Conservation (phyloP, 2,113 vertebrate genomes). For the Mionectes macconnelli region DNA sequence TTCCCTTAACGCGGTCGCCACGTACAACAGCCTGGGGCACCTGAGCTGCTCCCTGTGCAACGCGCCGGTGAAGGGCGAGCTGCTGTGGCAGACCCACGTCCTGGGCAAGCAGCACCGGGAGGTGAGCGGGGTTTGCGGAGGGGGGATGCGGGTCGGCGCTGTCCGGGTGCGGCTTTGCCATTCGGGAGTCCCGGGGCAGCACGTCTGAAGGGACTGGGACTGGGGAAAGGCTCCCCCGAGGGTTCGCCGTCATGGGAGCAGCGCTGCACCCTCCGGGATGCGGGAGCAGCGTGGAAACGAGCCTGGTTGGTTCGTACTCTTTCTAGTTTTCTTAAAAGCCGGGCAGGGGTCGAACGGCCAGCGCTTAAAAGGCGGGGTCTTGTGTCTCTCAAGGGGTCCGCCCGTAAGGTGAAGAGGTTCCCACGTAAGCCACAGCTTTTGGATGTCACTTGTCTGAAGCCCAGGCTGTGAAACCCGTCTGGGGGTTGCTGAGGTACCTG, state of each 20-base stretch:
- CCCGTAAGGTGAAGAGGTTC: too few relatives aligned
- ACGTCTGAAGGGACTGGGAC: accelerated
- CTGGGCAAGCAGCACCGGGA: slow-evolving; percentile 92
- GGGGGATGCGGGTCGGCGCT: neutral
- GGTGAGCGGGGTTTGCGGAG: slow-evolving; percentile 41
- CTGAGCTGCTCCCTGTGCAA: slow-evolving; percentile 87
- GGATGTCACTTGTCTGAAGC: neutral
- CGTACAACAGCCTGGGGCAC: slow-evolving; percentile 89
- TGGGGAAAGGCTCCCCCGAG: neutral
- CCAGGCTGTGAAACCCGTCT: neutral
- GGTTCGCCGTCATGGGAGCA: accelerated
- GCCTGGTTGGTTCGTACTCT: accelerated
- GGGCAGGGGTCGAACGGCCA: accelerated
- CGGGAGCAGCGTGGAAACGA: accelerated
- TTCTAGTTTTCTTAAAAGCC: neutral
- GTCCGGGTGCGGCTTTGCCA: neutral
- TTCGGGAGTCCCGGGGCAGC: neutral
- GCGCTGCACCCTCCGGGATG: neutral
- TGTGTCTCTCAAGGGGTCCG: accelerated
- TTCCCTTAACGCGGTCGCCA: slow-evolving; percentile 62
- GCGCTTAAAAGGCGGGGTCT: neutral
- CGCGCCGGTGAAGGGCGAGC: slow-evolving; percentile 84
- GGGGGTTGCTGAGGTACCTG: neutral
- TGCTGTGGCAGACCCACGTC: slow-evolving; percentile 90
- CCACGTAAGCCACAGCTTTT: neutral